phyloP scores from a whole-genome alignment of 2,797 vertebrate species.

The Luscinia megarhynchos region DNA sequence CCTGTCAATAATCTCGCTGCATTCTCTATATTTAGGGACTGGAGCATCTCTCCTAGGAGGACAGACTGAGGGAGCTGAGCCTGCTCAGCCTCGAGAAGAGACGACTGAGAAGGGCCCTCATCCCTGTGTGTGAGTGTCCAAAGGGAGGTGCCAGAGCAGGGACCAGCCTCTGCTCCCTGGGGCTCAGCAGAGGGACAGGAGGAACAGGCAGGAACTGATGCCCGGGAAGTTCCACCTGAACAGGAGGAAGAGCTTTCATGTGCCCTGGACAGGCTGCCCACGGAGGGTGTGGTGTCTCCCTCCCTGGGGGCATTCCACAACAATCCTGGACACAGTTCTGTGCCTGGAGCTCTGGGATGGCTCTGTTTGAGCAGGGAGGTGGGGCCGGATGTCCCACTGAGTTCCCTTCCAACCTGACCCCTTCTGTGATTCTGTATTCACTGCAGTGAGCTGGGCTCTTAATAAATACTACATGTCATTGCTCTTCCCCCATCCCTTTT shows the following conservation, averaged over 20 bases:
- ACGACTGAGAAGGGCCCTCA: accelerated
- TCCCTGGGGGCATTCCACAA: not conserved
- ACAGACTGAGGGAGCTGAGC: not conserved
- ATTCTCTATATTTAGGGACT: not conserved
- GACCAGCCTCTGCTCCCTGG: not conserved
- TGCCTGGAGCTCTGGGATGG: accelerated
- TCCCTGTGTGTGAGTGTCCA: not conserved
- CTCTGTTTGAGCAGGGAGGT: not conserved
- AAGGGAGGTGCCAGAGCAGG: not conserved
- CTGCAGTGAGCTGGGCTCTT: not conserved
- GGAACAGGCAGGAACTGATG: not conserved
- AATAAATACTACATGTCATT: not conserved
- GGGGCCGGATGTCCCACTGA: not conserved
- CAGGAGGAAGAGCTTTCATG: not conserved
- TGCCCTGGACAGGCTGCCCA: not conserved
- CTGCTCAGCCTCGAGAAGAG: not conserved
- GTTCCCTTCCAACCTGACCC: not conserved
- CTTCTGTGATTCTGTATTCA: not conserved
- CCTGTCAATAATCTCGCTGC: not conserved
- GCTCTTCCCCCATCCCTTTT: not conserved
- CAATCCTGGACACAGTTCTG: not conserved
- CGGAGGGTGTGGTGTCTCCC: not conserved
- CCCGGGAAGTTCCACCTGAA: not conserved
- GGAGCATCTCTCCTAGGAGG: not conserved
- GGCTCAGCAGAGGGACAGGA: not conserved